A percentile compares a stretch with the other conserved stretches of the same genome.
These are phyloP conservation scores for Alectoris magna DNA, from an alignment of 2,797 vertebrate genomes.

Conservation along the genomic window DNA sequence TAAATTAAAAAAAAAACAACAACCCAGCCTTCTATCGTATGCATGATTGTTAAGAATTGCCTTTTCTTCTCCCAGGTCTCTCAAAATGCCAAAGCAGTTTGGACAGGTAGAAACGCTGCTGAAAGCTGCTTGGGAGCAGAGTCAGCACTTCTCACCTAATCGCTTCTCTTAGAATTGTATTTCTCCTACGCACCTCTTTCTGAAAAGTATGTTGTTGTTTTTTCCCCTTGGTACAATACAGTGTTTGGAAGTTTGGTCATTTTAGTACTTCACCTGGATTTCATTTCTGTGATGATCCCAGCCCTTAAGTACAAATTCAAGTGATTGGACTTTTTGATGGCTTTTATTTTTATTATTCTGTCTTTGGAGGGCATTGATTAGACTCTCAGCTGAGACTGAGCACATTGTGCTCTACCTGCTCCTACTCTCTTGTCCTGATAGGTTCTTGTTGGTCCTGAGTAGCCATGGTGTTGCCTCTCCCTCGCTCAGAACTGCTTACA, in stretches of 20 bases:
- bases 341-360: constrained; percentile 10
- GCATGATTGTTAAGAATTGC: background rate
- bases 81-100: background rate
- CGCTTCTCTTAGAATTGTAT: background rate
- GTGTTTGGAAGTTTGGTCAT: background rate
- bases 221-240: background rate
- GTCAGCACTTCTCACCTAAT: background rate
- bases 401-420: background rate
- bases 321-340: background rate
- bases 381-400: background rate
- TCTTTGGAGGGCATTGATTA: background rate
- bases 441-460: background rate
- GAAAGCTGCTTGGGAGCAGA: background rate
- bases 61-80: background rate
- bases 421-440: background rate
- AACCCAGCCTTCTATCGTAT: background rate
- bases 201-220: background rate
- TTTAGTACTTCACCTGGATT: background rate
- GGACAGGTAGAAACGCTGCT: background rate
- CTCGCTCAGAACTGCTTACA: background rate
- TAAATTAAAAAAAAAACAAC: background rate
- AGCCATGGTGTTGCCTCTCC: background rate
- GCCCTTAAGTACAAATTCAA: background rate
- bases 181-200: background rate
- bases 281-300: background rate